A percentile compares a stretch with the other conserved stretches of the same genome.
Evolutionary conservation across 2,888 invertebrate genomes (phyloP).

Genomic region (Tenthredo notha): DNA sequence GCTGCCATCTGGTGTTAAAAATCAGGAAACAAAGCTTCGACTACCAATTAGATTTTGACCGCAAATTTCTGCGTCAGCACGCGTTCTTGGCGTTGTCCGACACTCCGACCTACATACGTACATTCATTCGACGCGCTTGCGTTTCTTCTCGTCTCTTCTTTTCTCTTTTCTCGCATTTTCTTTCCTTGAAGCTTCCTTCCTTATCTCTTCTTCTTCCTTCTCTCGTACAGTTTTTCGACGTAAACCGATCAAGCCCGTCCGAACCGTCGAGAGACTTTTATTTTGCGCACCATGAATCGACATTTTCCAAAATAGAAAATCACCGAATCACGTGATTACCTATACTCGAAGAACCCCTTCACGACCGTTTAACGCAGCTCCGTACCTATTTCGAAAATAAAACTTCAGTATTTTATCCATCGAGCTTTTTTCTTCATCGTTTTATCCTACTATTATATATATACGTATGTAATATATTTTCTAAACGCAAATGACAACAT

Average conservation of each 20-base stretch:
- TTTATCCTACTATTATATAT: not conserved
- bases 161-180: conserved; percentile 34
- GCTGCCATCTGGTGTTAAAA: conserved; percentile 49
- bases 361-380: not conserved
- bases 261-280: not conserved
- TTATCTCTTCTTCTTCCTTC: conserved; percentile 56
- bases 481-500: not conserved
- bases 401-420: not conserved
- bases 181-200: conserved; percentile 12
- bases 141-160: conserved; percentile 52
- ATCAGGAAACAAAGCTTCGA: conserved; percentile 34
- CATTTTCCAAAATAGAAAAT: conserved; percentile 47
- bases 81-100: conserved; percentile 44
- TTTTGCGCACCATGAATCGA: conserved; percentile 37
- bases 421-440: not conserved
- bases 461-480: not conserved
- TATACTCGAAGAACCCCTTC: not conserved
- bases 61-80: conserved; percentile 44
- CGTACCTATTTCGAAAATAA: conserved; percentile 5
- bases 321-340: conserved; percentile 8
- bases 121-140: conserved; percentile 34
- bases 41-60: conserved; percentile 46
- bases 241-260: not conserved
- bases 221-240: conserved; percentile 4
- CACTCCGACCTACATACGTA: conserved; percentile 45